Base-by-base conservation (phyloP, 2,113 vertebrate species). In the Miniopterus natalensis region DNA sequence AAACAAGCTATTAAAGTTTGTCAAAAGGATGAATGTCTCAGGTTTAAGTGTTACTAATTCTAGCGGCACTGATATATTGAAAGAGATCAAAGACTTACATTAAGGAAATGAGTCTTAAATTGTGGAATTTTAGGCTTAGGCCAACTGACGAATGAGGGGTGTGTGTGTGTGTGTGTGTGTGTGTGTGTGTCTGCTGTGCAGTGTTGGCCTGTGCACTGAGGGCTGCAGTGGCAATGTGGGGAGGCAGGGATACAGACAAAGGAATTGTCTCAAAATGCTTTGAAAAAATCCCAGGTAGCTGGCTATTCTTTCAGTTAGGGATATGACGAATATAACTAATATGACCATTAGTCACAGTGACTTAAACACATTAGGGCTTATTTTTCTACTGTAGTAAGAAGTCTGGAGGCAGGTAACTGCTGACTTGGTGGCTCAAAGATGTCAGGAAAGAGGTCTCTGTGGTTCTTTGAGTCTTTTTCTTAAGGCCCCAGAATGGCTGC, bases 101-200 rank as follows among this genome's bases (percentile, higher is more conserved):
- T 73, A 92, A 84, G 63, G 80, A 95, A 95, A 84, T 77, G 36
- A 73, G 31, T 66, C 68, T 89, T 63, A 75, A 70, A 31, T 36
- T 47, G 63, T 90, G 49, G 68, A 86, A 92, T 96, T 74, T 49
- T 14, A 57, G 75, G 57, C 14, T 83, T 59, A 71, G 57, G 27
- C 27, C 74, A 71, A 1, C 63, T 92, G 45, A 47, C 42, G n/a
- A 87, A 40, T 31, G 31, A 45, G 8, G n/a, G 14, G 3, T 70
- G n/a, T 45, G 17, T 51, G 0, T 59, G 42, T 78, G 55, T 53
- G 3, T 13, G 42, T 78, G 55, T 53, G 3, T 13, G 3, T 70
- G 55, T 53, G 3, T 13, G 36, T 61, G 59, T 12, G 45, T 61
- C 23, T 61, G 21, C 3, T n/a, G 23, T 29, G 14, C 31, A 45